Percentiles rank a stretch among this genome's conserved stretches.
phyloP scores from a whole-genome alignment of 2,888 invertebrate species.

The Chorisops tibialis region DNA sequence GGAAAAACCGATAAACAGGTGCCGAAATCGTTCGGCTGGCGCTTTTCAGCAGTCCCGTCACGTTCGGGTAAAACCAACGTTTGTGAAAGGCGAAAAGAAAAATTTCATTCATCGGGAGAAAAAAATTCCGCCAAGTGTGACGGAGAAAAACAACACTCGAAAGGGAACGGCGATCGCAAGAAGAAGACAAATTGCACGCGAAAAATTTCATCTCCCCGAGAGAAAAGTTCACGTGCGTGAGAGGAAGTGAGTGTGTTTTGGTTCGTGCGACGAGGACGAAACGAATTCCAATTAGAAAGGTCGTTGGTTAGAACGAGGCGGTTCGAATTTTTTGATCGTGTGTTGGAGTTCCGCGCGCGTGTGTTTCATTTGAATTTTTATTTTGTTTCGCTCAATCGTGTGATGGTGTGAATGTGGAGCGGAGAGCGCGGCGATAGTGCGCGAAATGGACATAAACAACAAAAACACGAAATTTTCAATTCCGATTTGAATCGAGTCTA shows the following conservation, averaged over 20 bases:
- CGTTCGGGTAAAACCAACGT: too few relatives aligned
- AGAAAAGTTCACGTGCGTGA: conserved; percentile 15
- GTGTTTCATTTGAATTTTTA: too few relatives aligned
- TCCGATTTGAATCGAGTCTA: conserved; percentile 15
- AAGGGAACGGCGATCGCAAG: conserved; percentile 9
- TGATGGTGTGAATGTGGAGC: not conserved
- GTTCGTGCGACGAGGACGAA: not conserved
- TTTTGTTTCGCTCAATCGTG: too few relatives aligned
- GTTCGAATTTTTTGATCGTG: not conserved
- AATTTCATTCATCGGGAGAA: too few relatives aligned
- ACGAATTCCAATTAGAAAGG: not conserved
- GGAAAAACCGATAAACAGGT: conserved; percentile 17
- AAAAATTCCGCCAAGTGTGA: too few relatives aligned
- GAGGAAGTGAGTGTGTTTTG: not conserved
- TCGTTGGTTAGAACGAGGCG: not conserved
- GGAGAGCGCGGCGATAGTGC: too few relatives aligned
- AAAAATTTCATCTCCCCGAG: conserved; percentile 19
- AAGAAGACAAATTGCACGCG: conserved; percentile 7
- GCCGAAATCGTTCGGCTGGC: not conserved
- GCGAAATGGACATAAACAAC: conserved; percentile 12
- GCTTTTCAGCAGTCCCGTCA: too few relatives aligned
- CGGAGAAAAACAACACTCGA: not conserved
- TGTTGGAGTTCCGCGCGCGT: not conserved
- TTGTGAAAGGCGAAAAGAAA: too few relatives aligned
- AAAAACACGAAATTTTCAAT: conserved; percentile 21